Evolutionary conservation across 1,140 invertebrate genomes (phyloP), one percentile per base, ranked within the genome.

Genomic region (Meloidogyne chitwoodi): DNA sequence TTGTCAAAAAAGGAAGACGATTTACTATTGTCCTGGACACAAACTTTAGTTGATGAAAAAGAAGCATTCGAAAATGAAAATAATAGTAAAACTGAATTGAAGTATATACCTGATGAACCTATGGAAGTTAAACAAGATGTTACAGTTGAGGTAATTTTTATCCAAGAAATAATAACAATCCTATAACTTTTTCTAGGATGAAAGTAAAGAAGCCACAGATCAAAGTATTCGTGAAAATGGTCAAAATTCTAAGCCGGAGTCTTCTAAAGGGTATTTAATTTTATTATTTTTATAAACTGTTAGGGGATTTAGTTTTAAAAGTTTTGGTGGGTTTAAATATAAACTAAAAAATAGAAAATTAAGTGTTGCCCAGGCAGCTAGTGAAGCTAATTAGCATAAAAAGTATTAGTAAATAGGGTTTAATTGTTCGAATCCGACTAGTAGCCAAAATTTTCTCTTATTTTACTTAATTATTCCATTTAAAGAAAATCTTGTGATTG

Each of bases 181-280:
- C n/a, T n/a, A n/a, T n/a, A n/a, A n/a, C n/a, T n/a, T n/a, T n/a
- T n/a, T n/a, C n/a, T n/a, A n/a, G n/a, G n/a, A n/a, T n/a, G n/a
- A n/a, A n/a, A n/a, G 19, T 67, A 19, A 26, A 69, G 34, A 69
- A 69, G 34, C 99, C 96, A 96, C 96, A 87, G 96, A 98, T 90
- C 95, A 94, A 87, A 93, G 95, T 83, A 96, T 96, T 38, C 91
- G 96, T 90, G 97, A 99, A 89, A 99, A 99, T 89, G 98, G 99
- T 92, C 95, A 96, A 94, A 99, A 99, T 88, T 99, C 96, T 0
- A 99, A 99, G 91, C 92, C 99, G 89, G 97, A 87, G 94, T 96
- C 89, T 90, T 93, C 66, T 94, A 95, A 79, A 91, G 92, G 91
- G 29, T 77, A 69, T 6, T 41, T 2, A 11, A 41, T 41, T 41